phyloP scores from a whole-genome alignment of 2,888 invertebrate genomes.

The Dromius quadrimaculatus region DNA sequence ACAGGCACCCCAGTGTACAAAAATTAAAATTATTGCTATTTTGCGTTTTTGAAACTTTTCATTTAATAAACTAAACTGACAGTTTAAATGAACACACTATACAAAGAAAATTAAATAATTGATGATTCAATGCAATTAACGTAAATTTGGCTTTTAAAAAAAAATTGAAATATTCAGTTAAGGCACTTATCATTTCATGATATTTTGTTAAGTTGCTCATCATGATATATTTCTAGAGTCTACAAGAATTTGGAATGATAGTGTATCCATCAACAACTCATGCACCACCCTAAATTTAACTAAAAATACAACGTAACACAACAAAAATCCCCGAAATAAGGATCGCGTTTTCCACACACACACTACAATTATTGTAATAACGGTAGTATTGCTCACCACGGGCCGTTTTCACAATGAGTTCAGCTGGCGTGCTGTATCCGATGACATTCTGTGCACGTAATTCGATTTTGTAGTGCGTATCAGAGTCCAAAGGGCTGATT shows the following conservation, averaged over 20 bases:
- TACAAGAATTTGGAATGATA: too few relatives aligned
- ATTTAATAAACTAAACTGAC: slow-evolving; percentile 12
- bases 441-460: slow-evolving; percentile 88
- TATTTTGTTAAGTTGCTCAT: too few relatives aligned
- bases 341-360: slow-evolving; percentile 38
- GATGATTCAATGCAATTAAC: too few relatives aligned
- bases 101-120: too few relatives aligned
- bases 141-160: too few relatives aligned
- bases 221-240: too few relatives aligned
- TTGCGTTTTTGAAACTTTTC: neutral
- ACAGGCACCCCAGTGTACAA: slow-evolving; percentile 36
- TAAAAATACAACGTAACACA: neutral
- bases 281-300: neutral
- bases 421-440: slow-evolving; percentile 83
- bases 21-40: slow-evolving; percentile 18
- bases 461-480: slow-evolving; percentile 87
- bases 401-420: slow-evolving; percentile 85
- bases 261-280: slow-evolving; percentile 1
- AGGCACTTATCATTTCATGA: too few relatives aligned
- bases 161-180: too few relatives aligned
- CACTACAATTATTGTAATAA: slow-evolving; percentile 52
- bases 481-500: slow-evolving; percentile 78
- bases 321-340: slow-evolving; percentile 1
- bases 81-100: slow-evolving; percentile 18
- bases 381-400: slow-evolving; percentile 77